A percentile compares a stretch with the other conserved stretches of the same genome.
These are phyloP conservation scores for Pogoniulus pusillus DNA, from an alignment of 2,797 vertebrate species.

Conservation along the genomic window DNA sequence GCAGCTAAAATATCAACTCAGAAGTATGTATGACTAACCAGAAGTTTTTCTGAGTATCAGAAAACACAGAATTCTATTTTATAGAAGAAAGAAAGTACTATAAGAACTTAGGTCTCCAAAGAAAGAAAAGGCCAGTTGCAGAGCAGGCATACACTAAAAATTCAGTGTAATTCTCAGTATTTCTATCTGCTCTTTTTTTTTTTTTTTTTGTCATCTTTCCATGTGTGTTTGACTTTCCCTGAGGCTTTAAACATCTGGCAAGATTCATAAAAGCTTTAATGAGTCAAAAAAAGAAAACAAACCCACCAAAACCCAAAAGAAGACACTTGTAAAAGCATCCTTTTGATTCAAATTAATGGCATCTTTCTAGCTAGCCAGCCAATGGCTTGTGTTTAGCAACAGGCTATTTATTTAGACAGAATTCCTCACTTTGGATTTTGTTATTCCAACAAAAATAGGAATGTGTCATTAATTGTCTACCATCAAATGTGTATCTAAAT, in stretches of 20 bases:
- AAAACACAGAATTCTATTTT: neutral
- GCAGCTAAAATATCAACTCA: neutral
- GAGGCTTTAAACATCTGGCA: constrained; percentile 58
- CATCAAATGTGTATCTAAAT: neutral
- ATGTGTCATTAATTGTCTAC: neutral
- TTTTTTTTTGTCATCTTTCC: constrained; percentile 32
- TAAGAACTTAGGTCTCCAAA: neutral
- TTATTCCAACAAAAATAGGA: constrained; percentile 10
- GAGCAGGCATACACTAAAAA: neutral
- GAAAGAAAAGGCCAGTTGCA: neutral
- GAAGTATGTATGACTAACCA: neutral
- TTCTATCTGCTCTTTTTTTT: neutral
- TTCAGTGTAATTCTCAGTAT: neutral
- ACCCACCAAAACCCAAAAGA: no score
- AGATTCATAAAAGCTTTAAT: constrained; percentile 57
- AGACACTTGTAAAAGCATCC: constrained; percentile 60
- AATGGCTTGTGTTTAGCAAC: constrained; percentile 45
- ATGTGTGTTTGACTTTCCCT: constrained; percentile 12
- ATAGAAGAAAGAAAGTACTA: neutral
- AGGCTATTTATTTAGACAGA: constrained; percentile 55
- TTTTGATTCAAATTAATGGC: constrained; percentile 43
- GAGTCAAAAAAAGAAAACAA: constrained; percentile 47
- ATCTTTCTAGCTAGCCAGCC: constrained; percentile 53
- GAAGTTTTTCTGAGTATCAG: neutral
- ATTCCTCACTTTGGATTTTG: constrained; percentile 22